phyloP scores from a whole-genome alignment of 2,113 vertebrate genomes.

The Meleagris gallopavo region DNA sequence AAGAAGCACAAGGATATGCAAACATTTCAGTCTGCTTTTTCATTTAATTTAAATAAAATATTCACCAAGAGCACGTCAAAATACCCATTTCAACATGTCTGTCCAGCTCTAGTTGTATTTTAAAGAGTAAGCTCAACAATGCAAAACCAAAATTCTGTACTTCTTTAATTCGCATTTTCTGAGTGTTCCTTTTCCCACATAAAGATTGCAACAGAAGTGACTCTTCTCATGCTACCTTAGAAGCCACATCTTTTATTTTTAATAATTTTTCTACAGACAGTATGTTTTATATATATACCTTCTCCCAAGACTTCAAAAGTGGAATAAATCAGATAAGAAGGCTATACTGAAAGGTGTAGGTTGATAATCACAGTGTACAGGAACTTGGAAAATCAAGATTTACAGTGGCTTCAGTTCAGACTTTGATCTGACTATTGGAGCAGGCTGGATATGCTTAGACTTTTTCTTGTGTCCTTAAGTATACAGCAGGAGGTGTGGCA shows the following conservation, averaged over 20 bases:
- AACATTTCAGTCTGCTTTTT: background rate
- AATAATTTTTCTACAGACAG: background rate
- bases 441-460: background rate
- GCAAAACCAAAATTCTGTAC: background rate
- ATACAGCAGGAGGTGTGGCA: background rate
- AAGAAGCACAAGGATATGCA: background rate
- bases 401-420: slow-evolving; percentile 17
- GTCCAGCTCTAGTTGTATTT: background rate
- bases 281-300: background rate
- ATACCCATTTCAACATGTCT: background rate
- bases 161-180: background rate
- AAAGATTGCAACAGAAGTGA: background rate
- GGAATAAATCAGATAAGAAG: background rate
- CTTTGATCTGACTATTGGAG: background rate
- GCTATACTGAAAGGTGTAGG: background rate
- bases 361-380: background rate
- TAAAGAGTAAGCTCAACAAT: background rate
- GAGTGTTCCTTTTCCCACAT: background rate
- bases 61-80: background rate
- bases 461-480: background rate
- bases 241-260: background rate
- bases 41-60: background rate
- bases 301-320: background rate
- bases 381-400: background rate
- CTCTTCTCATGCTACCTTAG: background rate